A percentile compares a stretch with the other conserved stretches of the same genome.
Evolutionary conservation across 2,113 vertebrate genomes (phyloP).

Genomic region (Clarias magur): DNA sequence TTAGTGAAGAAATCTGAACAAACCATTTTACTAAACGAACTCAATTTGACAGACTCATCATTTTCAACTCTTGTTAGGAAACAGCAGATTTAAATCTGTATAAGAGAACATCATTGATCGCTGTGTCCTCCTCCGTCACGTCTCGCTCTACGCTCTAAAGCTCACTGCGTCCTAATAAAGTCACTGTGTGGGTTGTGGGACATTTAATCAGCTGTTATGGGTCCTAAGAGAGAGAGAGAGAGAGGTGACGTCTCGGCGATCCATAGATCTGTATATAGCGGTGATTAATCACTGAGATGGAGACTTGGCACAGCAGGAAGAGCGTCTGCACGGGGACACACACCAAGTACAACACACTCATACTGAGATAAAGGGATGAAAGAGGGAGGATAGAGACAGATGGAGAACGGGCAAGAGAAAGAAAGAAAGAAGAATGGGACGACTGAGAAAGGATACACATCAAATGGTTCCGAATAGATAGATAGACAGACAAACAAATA

Average conservation of each 20-base stretch:
- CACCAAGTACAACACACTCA: not conserved
- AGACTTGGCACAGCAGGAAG: not conserved
- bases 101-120: not conserved
- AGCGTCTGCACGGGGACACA: not conserved
- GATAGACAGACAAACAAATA: not conserved
- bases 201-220: not conserved
- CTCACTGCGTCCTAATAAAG: not conserved
- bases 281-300: slow-evolving; percentile 28
- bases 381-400: not conserved
- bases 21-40: not conserved
- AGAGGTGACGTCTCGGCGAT: not conserved
- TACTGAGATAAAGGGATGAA: not conserved
- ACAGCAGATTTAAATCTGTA: not conserved
- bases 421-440: not conserved
- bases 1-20: not conserved
- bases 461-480: not conserved
- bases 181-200: not conserved
- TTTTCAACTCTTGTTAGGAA: not conserved
- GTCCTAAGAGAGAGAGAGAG: not conserved
- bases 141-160: not conserved
- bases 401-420: not conserved
- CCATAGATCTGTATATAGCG: not conserved
- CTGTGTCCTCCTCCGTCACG: not conserved
- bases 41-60: not conserved
- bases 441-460: not conserved